These are phyloP conservation scores for Ovis aries DNA, from an alignment of 2,113 vertebrate species.

Conservation along the genomic window DNA sequence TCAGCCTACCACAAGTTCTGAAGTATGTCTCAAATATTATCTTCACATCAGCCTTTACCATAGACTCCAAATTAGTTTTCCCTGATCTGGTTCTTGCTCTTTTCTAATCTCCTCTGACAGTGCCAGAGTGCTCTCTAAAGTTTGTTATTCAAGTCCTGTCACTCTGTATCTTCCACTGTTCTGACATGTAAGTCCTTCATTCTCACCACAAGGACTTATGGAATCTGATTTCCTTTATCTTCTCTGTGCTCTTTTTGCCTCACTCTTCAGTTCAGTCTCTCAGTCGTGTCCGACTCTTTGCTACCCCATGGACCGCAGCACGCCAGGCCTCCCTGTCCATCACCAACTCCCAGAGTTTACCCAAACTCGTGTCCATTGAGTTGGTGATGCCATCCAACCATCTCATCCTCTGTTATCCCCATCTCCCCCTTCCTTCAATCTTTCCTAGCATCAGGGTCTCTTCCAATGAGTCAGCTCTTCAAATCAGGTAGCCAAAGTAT, in stretches of 20 bases:
- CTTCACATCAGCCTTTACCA: neutral
- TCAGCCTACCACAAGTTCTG: neutral
- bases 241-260: neutral
- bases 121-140: neutral
- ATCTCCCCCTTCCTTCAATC: too few species aligned
- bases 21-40: neutral
- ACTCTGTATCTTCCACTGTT: neutral
- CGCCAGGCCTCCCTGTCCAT: too few species aligned
- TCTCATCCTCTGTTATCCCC: too few species aligned
- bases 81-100: neutral
- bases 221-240: neutral
- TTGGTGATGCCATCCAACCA: too few species aligned
- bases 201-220: neutral
- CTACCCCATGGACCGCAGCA: too few species aligned
- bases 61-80: neutral
- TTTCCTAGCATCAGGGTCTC: too few species aligned
- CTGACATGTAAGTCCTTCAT: neutral
- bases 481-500: too few species aligned
- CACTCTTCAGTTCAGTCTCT: too few species aligned
- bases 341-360: too few species aligned
- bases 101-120: neutral
- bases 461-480: too few species aligned
- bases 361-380: too few species aligned
- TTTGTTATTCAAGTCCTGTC: neutral
- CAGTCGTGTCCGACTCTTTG: too few species aligned